Evolutionary conservation across 2,888 invertebrate genomes (phyloP).

Genomic region (Drosophila yooni): DNA sequence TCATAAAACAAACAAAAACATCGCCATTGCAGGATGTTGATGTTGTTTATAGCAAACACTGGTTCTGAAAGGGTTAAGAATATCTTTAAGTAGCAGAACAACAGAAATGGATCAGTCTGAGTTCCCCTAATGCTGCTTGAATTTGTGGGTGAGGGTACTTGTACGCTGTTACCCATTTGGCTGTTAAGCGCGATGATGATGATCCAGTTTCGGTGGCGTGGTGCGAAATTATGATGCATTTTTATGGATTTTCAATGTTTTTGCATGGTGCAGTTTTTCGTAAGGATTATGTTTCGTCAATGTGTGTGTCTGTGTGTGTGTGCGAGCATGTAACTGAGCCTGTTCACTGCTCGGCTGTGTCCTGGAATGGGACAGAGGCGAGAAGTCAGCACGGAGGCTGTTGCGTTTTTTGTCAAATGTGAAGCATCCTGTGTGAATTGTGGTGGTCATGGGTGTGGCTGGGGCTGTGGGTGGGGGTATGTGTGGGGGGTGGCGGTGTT

Average conservation of each 20-base stretch:
- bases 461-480: not conserved
- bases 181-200: constrained; percentile 40
- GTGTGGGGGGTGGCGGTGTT: no score
- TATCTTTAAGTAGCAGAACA: not conserved
- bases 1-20: no score
- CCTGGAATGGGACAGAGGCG: not conserved
- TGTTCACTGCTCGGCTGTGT: constrained; percentile 17
- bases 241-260: constrained; percentile 85
- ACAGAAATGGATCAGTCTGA: constrained; percentile 14
- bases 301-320: constrained; percentile 43
- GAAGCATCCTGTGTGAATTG: constrained; percentile 65
- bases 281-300: constrained; percentile 70
- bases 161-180: constrained; percentile 26
- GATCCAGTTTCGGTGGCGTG: constrained; percentile 64
- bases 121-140: constrained; percentile 33
- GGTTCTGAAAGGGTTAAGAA: not conserved
- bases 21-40: no score
- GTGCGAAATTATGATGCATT: constrained; percentile 84
- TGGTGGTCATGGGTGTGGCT: not conserved
- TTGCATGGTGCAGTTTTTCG: constrained; percentile 68
- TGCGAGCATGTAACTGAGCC: constrained; percentile 41
- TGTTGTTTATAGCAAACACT: no score
- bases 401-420: constrained; percentile 63
- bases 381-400: constrained; percentile 11
- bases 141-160: constrained; percentile 2